Evolutionary conservation across 1,140 invertebrate genomes (phyloP), one percentile per base, ranked within the genome.

Genomic region (Aphaenogaster floridana): DNA sequence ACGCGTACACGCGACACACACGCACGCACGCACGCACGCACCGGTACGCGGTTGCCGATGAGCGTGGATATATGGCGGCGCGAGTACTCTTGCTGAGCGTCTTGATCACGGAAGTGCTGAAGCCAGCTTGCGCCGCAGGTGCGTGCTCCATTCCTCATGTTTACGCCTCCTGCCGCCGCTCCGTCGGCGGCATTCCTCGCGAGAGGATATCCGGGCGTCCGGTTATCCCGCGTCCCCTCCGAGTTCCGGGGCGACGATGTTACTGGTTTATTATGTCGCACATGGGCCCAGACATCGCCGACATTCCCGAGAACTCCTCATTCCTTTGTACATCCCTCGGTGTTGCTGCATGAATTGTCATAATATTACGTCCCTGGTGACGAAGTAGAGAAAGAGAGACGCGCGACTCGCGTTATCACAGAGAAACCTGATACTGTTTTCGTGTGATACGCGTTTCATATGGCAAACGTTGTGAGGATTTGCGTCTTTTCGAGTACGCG

Each of bases 41-140:
- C 78, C 78, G 78, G 78, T 80, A 66, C 69, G 80, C 69, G 54
- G 79, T 74, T 90, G 92, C 94, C 92, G 92, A 95, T 95, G 93
- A 95, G 92, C 91, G 89, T 90, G 89, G 90, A 95, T 95, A 94
- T 95, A 95, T 95, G 95, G 95, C 95, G 94, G 94, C 94, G 93
- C 94, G 95, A 93, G 94, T 95, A 91, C 91, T 95, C 93, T 93
- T 95, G 91, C 94, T 95, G 91, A 92, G 94, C 93, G 94, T 95
- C 91, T 95, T 95, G 94, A 95, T 95, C 94, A 95, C 95, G 93
- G 95, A 95, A 95, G 94, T 94, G 92, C 90, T 95, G 83, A 92
- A 94, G 92, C 93, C 94, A 91, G 92, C 91, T 92, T 93, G 90
- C 91, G 89, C 92, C 91, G 94, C 94, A 95, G 94, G 94, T 95